A percentile compares a stretch with the other conserved stretches of the same genome.
Evolutionary conservation across 2,797 vertebrate species (phyloP).

Genomic region (Cheirogaleus major): DNA sequence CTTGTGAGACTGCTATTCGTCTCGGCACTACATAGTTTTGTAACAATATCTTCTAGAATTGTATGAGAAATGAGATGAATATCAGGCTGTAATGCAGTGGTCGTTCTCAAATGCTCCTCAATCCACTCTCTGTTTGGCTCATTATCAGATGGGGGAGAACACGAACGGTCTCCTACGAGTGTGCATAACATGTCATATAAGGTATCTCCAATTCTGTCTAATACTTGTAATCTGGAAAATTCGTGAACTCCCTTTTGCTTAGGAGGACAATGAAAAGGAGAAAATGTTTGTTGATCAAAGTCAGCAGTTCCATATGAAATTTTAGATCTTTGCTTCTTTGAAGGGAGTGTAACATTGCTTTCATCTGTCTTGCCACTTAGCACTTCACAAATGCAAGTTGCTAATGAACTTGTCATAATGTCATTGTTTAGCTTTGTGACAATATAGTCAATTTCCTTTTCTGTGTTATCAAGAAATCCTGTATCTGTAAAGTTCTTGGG

Average conservation of each 20-base stretch:
- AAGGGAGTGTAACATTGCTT: neutral
- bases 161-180: neutral
- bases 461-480: neutral
- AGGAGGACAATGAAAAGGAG: neutral
- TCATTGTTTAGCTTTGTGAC: constrained; percentile 32
- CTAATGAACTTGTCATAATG: constrained; percentile 34
- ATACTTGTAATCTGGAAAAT: constrained; percentile 1
- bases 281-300: neutral
- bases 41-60: constrained; percentile 51
- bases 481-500: neutral
- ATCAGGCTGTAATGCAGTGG: neutral
- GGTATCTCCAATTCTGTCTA: neutral
- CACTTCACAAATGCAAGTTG: constrained; percentile 29
- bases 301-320: neutral
- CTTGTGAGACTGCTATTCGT: neutral
- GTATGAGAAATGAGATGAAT: neutral
- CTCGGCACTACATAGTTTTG: constrained; percentile 37
- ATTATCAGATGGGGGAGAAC: neutral
- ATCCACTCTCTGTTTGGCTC: neutral
- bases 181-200: constrained; percentile 47
- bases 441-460: constrained; percentile 39
- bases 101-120: neutral
- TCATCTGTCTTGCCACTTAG: neutral
- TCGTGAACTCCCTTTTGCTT: neutral
- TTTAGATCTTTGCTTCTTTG: neutral